A percentile compares a stretch with the other conserved stretches of the same genome.
These are phyloP conservation scores for Drosophila pallidifrons DNA, from an alignment of 1,140 invertebrate species.

Conservation along the genomic window DNA sequence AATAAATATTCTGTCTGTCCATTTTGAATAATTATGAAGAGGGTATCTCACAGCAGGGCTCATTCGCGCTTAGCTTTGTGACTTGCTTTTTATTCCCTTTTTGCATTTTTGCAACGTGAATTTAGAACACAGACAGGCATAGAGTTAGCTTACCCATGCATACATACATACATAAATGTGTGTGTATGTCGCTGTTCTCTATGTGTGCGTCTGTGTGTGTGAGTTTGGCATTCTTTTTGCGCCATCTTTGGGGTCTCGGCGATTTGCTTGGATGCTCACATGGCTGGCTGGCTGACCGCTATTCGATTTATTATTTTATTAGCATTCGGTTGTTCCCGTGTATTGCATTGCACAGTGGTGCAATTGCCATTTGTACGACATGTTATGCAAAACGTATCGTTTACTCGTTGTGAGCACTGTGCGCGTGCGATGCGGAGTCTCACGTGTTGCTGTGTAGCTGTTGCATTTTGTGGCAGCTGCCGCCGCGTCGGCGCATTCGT, in stretches of 20 bases:
- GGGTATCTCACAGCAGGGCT: no score
- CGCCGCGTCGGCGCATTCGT: slow-evolving; percentile 62
- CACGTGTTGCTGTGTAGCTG: slow-evolving; percentile 65
- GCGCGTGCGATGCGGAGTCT: slow-evolving; percentile 53
- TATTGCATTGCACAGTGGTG: slow-evolving; percentile 52
- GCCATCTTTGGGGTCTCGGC: slow-evolving; percentile 60
- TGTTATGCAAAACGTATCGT: neutral
- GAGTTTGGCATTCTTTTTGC: slow-evolving; percentile 66
- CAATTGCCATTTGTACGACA: slow-evolving; percentile 11
- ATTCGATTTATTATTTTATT: slow-evolving; percentile 83
- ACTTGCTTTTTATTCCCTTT: slow-evolving; percentile 55
- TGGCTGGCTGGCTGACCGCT: slow-evolving; percentile 66
- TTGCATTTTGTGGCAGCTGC: slow-evolving; percentile 25
- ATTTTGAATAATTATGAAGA: slow-evolving; percentile 27
- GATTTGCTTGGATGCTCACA: slow-evolving; percentile 73
- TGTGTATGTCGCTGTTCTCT: neutral
- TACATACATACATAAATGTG: slow-evolving; percentile 7
- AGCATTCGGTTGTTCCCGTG: slow-evolving; percentile 49
- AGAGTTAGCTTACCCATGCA: slow-evolving; percentile 32
- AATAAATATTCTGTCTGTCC: no score
- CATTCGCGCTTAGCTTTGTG: no score
- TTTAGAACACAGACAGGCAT: slow-evolving; percentile 71
- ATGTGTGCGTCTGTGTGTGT: slow-evolving; percentile 23
- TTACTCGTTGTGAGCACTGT: slow-evolving; percentile 41
- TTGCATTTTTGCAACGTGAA: slow-evolving; percentile 74